A percentile compares a stretch with the other conserved stretches of the same genome.
Evolutionary conservation across 2,888 invertebrate genomes (phyloP).

Genomic region (Ennomos erosarius): DNA sequence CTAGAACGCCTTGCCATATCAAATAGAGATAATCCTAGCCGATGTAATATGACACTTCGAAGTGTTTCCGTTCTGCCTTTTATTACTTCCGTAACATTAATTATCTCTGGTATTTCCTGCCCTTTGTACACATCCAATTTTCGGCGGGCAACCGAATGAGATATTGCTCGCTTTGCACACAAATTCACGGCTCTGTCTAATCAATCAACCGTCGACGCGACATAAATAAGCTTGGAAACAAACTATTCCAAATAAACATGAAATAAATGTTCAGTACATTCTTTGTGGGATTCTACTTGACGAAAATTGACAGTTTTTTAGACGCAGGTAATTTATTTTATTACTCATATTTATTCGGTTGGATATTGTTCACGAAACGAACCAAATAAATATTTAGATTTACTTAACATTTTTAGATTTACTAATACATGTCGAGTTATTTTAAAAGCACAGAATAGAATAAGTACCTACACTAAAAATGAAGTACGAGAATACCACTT

Average conservation of each 20-base stretch:
- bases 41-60: constrained; percentile 7
- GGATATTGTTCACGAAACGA: too few species aligned
- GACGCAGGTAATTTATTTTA: too few species aligned
- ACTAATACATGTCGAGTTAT: too few species aligned
- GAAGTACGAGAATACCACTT: too few species aligned
- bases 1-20: constrained; percentile 13
- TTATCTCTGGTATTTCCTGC: constrained; percentile 29
- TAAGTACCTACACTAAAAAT: too few species aligned
- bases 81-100: constrained; percentile 31
- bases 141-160: constrained; percentile 28
- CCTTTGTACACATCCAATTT: constrained; percentile 33
- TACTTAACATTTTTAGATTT: too few species aligned
- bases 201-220: constrained; percentile 32
- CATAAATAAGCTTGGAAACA: constrained; percentile 32
- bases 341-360: too few species aligned
- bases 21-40: constrained; percentile 9
- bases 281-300: constrained; percentile 16
- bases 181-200: constrained; percentile 31
- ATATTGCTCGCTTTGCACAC: constrained; percentile 35
- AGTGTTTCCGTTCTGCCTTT: constrained; percentile 15
- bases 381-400: too few species aligned
- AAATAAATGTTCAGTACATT: constrained; percentile 24
- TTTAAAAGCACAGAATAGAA: too few species aligned
- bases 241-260: constrained; percentile 31
- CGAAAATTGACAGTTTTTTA: constrained; percentile 14